Base-by-base conservation (phyloP, 2,797 vertebrate species). In the Graptemys geographica region DNA sequence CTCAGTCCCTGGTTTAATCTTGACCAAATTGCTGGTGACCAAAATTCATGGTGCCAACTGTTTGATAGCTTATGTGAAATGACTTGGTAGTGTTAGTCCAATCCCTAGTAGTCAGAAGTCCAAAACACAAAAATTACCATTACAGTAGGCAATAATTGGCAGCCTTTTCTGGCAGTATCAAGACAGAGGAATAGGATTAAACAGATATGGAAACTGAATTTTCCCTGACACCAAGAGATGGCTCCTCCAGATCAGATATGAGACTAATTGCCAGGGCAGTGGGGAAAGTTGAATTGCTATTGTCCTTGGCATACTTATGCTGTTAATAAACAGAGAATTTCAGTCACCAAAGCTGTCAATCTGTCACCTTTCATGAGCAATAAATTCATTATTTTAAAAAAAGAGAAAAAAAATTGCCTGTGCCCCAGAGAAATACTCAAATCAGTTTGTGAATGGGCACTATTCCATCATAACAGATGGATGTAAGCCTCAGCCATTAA, bases 331-430 rank as follows among this genome's bases (percentile, higher is more conserved):
- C 21, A 94, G n/a, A 95, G 1, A 86, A 89, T 65, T 87, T 65
- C 16, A 85, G 79, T 23, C 33, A 16, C 78, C 84, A 56, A 74
- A 87, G 44, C 23, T 18, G 8, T 2, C 37, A 44, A 44, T 21
- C 76, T 89, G 11, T 83, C 89, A 94, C 81, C 85, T 94, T 62
- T 78, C 49, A 12, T 37, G 13, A 95, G 4, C 2, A 92, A 80
- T n/a, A 90, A 92, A 94, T 79, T 94, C 80, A 92, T 83, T 92
- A 84, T 62, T 83, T 74, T n/a, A 85, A 56, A 92, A 94, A 94
- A 57, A 56, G 79, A 69, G 44, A 84, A 82, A 12, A 84, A 53
- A 95, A 57, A 59, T 83, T 55, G 90, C 76, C 84, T 59, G 27
- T 41, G 51, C 16, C 80, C 81, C 33, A 93, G 88, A 83, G 89